phyloP scores from a whole-genome alignment of 2,797 vertebrate species.

The Mycteria americana region DNA sequence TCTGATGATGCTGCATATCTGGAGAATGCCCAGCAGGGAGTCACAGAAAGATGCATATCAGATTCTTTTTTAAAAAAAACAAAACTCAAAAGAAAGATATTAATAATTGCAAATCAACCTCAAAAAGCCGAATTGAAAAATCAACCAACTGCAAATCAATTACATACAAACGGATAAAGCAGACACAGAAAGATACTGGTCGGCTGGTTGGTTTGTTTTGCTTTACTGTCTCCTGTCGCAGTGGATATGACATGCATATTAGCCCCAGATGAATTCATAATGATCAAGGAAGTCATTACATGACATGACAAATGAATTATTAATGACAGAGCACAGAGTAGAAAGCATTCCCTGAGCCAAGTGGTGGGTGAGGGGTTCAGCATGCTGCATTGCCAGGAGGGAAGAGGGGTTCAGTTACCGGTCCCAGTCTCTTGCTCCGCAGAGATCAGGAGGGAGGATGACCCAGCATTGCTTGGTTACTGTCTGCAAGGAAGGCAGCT shows the following conservation, averaged over 20 bases:
- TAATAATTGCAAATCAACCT: conserved; percentile 18
- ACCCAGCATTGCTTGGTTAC: not conserved
- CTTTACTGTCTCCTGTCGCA: not conserved
- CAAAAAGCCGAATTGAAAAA: conserved; percentile 7
- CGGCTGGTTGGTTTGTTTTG: conserved; percentile 1
- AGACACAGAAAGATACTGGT: not conserved
- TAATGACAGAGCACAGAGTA: conserved; percentile 1
- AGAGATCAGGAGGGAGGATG: not conserved
- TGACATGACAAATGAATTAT: conserved; percentile 34
- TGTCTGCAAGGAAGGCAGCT: not conserved
- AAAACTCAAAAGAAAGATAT: not conserved
- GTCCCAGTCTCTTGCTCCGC: not conserved
- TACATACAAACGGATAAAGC: conserved; percentile 15
- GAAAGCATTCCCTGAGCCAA: not conserved
- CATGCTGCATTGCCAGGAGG: not conserved
- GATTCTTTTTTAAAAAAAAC: not conserved
- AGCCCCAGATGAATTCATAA: conserved; percentile 42
- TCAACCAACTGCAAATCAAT: conserved; percentile 40
- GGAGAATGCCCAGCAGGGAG: not conserved
- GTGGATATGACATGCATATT: conserved; percentile 17
- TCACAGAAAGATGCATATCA: not conserved
- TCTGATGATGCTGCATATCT: not conserved
- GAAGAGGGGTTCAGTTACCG: not conserved
- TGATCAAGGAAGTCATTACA: conserved; percentile 37
- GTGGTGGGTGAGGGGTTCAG: not conserved